A percentile compares a stretch with the other conserved stretches of the same genome.
These are phyloP conservation scores for Mythimna vitellina DNA, from an alignment of 2,888 invertebrate genomes.

Conservation along the genomic window DNA sequence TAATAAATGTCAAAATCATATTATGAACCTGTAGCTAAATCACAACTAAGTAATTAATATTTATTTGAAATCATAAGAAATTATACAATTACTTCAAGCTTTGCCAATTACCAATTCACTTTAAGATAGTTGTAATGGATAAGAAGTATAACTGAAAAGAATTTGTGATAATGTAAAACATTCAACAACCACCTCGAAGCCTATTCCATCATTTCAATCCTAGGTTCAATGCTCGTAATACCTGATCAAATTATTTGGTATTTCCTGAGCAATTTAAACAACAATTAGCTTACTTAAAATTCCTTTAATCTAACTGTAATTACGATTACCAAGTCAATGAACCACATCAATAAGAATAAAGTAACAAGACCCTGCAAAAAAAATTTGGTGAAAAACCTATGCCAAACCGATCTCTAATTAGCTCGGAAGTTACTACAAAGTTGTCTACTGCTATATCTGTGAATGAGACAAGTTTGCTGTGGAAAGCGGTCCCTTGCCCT, in stretches of 20 bases:
- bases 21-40: conserved; percentile 12
- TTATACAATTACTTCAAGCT: conserved; percentile 26
- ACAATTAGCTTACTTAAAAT: conserved; percentile 41
- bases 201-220: conserved; percentile 13
- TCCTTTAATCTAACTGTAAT: conserved; percentile 20
- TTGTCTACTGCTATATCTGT: conserved; percentile 32
- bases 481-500: conserved; percentile 60
- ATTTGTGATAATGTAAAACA: conserved; percentile 40
- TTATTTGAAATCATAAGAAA: conserved; percentile 30
- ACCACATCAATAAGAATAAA: conserved; percentile 15
- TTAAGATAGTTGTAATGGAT: conserved; percentile 34
- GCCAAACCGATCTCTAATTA: conserved; percentile 23
- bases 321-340: conserved; percentile 35
- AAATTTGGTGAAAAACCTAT: conserved; percentile 6
- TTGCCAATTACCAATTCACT: conserved; percentile 24
- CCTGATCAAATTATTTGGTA: conserved; percentile 20
- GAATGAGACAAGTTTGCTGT: conserved; percentile 56
- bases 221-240: conserved; percentile 28
- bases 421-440: conserved; percentile 23
- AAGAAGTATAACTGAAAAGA: conserved; percentile 27
- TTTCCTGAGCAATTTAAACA: conserved; percentile 44
- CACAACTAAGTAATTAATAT: conserved; percentile 11
- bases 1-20: conserved; percentile 30
- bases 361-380: neutral
- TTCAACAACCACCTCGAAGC: conserved; percentile 9